phyloP scores from a whole-genome alignment of 1,140 invertebrate species.

The Drosophila setifemur region DNA sequence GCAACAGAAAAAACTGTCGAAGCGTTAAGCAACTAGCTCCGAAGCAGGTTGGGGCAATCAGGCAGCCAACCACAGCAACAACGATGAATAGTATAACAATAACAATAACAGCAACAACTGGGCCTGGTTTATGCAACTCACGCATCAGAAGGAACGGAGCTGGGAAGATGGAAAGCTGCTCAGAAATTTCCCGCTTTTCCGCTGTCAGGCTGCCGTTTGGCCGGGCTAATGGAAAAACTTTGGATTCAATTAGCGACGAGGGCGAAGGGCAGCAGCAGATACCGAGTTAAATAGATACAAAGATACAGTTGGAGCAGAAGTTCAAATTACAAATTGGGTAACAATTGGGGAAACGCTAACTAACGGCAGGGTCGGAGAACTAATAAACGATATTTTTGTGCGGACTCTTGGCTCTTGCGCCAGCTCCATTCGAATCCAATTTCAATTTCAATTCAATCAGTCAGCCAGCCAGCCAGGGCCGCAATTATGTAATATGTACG shows the following conservation, averaged over 20 bases:
- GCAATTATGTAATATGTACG: constrained; percentile 65
- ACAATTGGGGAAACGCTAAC: constrained; percentile 18
- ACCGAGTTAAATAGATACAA: constrained; percentile 6
- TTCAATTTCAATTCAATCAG: constrained; percentile 63
- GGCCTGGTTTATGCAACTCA: constrained; percentile 68
- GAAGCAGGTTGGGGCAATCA: constrained; percentile 53
- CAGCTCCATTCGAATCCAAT: constrained; percentile 19
- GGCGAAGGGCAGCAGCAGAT: constrained; percentile 25
- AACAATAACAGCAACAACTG: constrained; percentile 21
- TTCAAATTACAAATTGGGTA: constrained; percentile 50
- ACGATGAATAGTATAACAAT: background rate
- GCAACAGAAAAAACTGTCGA: constrained; percentile 55
- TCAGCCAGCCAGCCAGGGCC: constrained; percentile 52
- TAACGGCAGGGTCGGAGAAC: constrained; percentile 3
- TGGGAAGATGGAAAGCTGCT: constrained; percentile 59
- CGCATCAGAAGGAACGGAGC: constrained; percentile 41
- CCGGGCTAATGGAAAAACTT: constrained; percentile 40
- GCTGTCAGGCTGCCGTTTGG: constrained; percentile 47
- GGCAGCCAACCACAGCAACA: constrained; percentile 45
- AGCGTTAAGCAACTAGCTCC: constrained; percentile 64
- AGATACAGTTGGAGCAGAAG: constrained; percentile 36
- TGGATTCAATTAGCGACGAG: constrained; percentile 52
- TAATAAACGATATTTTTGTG: constrained; percentile 42
- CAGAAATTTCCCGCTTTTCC: constrained; percentile 50
- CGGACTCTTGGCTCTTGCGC: constrained; percentile 37